These are phyloP conservation scores for Bombus difficillimus DNA, from an alignment of 1,140 invertebrate species.

Conservation along the genomic window DNA sequence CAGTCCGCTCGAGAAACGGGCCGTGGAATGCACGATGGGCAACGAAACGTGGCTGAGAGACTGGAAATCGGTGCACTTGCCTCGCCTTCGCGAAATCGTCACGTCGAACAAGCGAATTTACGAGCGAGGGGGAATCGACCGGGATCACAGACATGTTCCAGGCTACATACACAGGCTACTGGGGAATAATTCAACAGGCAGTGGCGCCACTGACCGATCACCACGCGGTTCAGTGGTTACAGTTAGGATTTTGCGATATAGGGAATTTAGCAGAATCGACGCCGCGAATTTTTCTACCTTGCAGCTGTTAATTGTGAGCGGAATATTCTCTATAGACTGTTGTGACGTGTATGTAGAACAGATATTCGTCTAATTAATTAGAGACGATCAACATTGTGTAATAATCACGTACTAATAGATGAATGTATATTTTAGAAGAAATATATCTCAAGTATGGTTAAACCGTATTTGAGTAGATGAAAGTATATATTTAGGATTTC, in stretches of 20 bases:
- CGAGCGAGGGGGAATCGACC: too few relatives aligned
- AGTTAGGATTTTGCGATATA: neutral
- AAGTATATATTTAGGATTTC: neutral
- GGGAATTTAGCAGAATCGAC: too few relatives aligned
- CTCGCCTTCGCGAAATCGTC: constrained; percentile 13
- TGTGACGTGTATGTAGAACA: too few relatives aligned
- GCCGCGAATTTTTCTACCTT: neutral
- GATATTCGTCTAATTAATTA: too few relatives aligned
- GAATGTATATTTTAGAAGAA: neutral
- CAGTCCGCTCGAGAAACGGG: constrained; percentile 48
- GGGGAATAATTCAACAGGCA: constrained; percentile 83
- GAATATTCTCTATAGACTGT: neutral
- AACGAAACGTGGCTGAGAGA: neutral
- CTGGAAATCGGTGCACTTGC: constrained; percentile 47
- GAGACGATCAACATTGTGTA: neutral
- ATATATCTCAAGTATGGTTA: neutral
- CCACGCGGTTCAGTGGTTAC: constrained; percentile 68
- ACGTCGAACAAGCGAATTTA: constrained; percentile 14
- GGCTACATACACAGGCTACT: constrained; percentile 79
- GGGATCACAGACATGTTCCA: constrained; percentile 69
- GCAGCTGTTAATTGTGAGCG: neutral
- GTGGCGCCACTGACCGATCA: constrained; percentile 82
- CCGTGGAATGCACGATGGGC: constrained; percentile 34
- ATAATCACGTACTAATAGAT: neutral
- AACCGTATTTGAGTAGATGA: too few relatives aligned